Conservation (phyloP, 1,140 invertebrate genomes). For the Scaptomyza graminum region DNA sequence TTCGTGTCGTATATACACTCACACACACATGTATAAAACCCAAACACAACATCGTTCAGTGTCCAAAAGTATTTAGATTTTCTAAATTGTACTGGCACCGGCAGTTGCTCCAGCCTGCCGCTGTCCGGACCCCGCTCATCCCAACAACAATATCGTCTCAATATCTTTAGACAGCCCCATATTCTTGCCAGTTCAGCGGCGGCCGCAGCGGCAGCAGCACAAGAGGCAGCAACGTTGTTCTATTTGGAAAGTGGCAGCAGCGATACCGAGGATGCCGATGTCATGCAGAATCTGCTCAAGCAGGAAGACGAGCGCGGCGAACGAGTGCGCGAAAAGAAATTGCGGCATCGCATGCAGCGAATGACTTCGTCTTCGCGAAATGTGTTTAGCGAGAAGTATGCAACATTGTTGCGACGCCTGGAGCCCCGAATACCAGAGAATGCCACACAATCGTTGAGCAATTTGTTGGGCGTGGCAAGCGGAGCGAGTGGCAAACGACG, state of each 20-base stretch:
- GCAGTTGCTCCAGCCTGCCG: slow-evolving; percentile 58
- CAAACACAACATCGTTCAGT: slow-evolving; percentile 36
- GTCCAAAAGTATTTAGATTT: slow-evolving; percentile 69
- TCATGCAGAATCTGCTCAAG: slow-evolving; percentile 83
- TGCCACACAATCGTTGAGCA: slow-evolving; percentile 66
- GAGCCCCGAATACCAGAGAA: slow-evolving; percentile 73
- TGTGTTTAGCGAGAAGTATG: slow-evolving; percentile 85
- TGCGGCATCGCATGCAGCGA: slow-evolving; percentile 85
- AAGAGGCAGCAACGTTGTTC: slow-evolving; percentile 63
- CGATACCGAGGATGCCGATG: slow-evolving; percentile 67
- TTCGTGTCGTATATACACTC: slow-evolving; percentile 46
- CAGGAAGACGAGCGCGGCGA: slow-evolving; percentile 86
- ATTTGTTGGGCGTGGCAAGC: slow-evolving; percentile 40
- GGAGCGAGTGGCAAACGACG: slow-evolving; percentile 34
- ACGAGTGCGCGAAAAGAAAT: slow-evolving; percentile 79
- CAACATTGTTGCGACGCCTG: slow-evolving; percentile 82
- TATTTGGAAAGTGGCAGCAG: slow-evolving; percentile 69
- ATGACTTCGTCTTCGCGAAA: slow-evolving; percentile 85
- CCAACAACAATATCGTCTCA: slow-evolving; percentile 64
- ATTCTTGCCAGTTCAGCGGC: slow-evolving; percentile 34
- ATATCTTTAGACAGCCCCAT: slow-evolving; percentile 63
- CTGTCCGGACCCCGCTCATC: slow-evolving; percentile 49
- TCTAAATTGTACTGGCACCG: slow-evolving; percentile 62
- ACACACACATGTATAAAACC: slow-evolving; percentile 23
- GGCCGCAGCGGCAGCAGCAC: slow-evolving; percentile 53